These are phyloP conservation scores for Harpalus rufipes DNA, from an alignment of 2,888 invertebrate genomes.

Conservation along the genomic window DNA sequence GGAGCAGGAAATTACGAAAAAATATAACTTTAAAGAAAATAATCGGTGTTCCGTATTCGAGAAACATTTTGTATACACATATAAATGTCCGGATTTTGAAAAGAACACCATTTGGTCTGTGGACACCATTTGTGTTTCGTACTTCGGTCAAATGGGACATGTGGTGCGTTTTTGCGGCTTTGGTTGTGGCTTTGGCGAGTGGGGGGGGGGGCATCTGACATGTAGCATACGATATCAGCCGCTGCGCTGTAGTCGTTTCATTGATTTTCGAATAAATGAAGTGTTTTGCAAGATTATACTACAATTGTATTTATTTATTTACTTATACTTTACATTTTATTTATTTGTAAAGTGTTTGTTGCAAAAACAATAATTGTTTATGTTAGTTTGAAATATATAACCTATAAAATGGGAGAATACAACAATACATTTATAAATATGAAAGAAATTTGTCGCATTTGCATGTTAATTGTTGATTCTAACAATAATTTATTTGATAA, in stretches of 20 bases:
- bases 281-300: not conserved
- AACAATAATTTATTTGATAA: conserved; percentile 69
- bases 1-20: too few species aligned
- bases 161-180: too few species aligned
- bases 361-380: not conserved
- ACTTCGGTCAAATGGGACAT: too few species aligned
- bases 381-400: conserved; percentile 22
- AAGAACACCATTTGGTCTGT: too few species aligned
- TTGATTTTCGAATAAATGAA: not conserved
- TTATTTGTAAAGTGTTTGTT: not conserved
- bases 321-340: not conserved
- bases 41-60: too few species aligned
- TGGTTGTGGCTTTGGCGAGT: too few species aligned
- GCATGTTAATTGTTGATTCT: conserved; percentile 69
- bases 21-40: too few species aligned
- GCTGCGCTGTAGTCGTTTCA: not conserved
- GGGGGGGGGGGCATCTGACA: too few species aligned
- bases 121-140: too few species aligned
- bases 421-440: conserved; percentile 66
- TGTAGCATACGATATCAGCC: too few species aligned
- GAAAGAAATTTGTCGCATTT: conserved; percentile 70
- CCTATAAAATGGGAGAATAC: conserved; percentile 55
- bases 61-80: too few species aligned
- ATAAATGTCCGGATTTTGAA: too few species aligned
- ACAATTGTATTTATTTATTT: not conserved